Evolutionary conservation across 2,797 vertebrate genomes (phyloP).

Genomic region (Podargus strigoides): DNA sequence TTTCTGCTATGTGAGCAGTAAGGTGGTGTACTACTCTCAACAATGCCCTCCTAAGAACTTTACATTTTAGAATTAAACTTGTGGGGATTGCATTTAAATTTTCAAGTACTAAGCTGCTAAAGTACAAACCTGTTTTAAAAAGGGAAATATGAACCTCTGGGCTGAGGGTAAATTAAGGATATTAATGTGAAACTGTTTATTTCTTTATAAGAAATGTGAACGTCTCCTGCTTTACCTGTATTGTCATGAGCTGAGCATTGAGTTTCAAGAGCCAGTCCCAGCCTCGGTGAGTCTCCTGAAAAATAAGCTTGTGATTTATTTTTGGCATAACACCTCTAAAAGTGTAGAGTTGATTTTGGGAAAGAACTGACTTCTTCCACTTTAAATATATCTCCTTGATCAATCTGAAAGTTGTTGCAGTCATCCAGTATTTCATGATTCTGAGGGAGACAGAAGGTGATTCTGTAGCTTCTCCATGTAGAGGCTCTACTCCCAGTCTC

Average conservation of each 20-base stretch:
- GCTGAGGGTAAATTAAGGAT: neutral
- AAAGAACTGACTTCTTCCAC: neutral
- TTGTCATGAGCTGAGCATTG: constrained; percentile 96
- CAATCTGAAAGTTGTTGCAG: neutral
- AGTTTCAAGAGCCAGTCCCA: constrained; percentile 94
- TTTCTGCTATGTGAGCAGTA: neutral
- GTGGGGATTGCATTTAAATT: neutral
- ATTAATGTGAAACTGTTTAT: constrained; percentile 6
- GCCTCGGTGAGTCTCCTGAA: constrained; percentile 83
- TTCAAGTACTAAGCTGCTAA: neutral
- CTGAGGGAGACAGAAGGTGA: neutral
- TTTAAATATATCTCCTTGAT: neutral
- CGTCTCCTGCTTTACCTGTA: constrained; percentile 93
- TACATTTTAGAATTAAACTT: neutral
- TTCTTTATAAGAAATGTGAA: constrained; percentile 87
- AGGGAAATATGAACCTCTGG: neutral
- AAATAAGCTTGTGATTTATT: neutral
- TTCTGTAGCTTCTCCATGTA: neutral
- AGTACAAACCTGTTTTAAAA: neutral
- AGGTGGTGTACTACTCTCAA: neutral
- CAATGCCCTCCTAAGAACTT: neutral
- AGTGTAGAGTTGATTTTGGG: neutral
- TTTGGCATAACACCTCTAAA: neutral
- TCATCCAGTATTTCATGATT: neutral
- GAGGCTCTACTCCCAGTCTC: neutral